Base-by-base conservation (phyloP, 2,113 vertebrate genomes). In the Psophia crepitans region DNA sequence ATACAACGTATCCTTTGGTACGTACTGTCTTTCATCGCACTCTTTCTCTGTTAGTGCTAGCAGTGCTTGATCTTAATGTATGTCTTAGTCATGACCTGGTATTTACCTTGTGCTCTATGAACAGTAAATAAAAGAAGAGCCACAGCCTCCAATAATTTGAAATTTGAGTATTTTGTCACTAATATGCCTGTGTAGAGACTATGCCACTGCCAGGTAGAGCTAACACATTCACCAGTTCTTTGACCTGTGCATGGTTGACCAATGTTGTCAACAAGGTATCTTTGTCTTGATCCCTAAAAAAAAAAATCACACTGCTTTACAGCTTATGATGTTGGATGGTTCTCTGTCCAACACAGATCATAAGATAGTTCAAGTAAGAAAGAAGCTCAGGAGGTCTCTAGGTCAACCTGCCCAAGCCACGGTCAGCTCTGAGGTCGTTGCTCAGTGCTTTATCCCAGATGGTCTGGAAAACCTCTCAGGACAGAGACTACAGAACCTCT, bases 1-100 rank as follows among this genome's bases (percentile, higher is more conserved):
- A 17, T 98, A 99, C 79, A 54, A 24, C 1, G 98, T 99, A 26
- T 99, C 98, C 2, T 99, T 99, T 93, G 99, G 99, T 99, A 97
- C 16, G 99, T 96, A 78, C 14, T 16, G 10, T 60, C 24, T 66
- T 93, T 60, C 27, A 46, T 69, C 4, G 1, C 37, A 32, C 21
- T 93, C 8, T 44, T 89, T 14, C n/a, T 90, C 48, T 69, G 8
- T 74, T 80, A 79, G 41, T 87, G 18, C 13, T 89, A 61, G 22
- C 17, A 18, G 12, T 94, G 14, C n/a, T 28, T 77, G 65, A 16
- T 23, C 14, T 61, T 71, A 64, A 37, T 49, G 30, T 32, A 5
- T 80, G 12, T 57, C 27, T 71, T 57, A 54, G 41, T 80, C 32
- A 20, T 24, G 14, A 30, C 27, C 46, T 41, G 24, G 4, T 82